phyloP scores from a whole-genome alignment of 1,140 invertebrate genomes.

The Rhopalosiphum padi region DNA sequence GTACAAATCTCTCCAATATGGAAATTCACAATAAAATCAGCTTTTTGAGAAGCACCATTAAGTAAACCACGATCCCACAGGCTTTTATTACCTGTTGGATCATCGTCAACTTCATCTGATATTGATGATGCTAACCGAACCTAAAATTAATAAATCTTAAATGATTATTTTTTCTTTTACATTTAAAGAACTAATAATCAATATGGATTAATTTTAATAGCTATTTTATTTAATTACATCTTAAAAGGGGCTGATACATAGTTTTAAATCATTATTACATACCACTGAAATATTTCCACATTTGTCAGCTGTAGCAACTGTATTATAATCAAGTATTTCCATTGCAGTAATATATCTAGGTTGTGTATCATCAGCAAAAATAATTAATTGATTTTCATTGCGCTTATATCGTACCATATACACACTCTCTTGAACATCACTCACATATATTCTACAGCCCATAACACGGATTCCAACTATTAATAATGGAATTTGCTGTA shows the following conservation, averaged over 20 bases:
- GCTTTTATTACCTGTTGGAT: constrained; percentile 97
- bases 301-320: constrained; percentile 95
- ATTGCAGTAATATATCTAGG: constrained; percentile 95
- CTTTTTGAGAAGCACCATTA: constrained; percentile 97
- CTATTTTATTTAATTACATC: too few species aligned
- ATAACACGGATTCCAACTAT: constrained; percentile 93
- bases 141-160: constrained; percentile 64
- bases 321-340: constrained; percentile 95
- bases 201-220: background rate
- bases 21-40: constrained; percentile 90
- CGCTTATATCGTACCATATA: constrained; percentile 96
- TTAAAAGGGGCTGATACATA: too few species aligned
- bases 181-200: background rate
- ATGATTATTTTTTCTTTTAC: background rate
- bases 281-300: constrained; percentile 97
- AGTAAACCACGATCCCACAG: constrained; percentile 96
- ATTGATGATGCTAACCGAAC: constrained; percentile 86
- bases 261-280: constrained; percentile 62
- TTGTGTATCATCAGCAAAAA: constrained; percentile 98
- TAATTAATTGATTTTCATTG: constrained; percentile 95
- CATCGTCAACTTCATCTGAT: constrained; percentile 97
- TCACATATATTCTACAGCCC: constrained; percentile 92
- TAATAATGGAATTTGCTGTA: constrained; percentile 90
- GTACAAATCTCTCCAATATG: constrained; percentile 95
- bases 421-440: constrained; percentile 97